Evolutionary conservation across 2,888 invertebrate species (phyloP).

Genomic region (Podotricha telesiphe): DNA sequence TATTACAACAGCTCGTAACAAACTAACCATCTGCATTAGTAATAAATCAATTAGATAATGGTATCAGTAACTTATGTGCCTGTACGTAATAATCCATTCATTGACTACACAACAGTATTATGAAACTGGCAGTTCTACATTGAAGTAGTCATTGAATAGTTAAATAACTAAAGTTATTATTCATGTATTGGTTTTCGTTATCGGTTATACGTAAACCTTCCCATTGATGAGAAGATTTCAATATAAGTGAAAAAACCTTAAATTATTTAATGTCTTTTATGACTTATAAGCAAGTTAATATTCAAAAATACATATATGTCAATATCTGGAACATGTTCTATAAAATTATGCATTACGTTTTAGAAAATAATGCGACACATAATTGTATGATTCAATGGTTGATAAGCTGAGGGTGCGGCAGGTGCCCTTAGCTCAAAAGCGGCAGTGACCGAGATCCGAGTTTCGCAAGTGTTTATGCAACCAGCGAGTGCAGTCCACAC

Average conservation of each 20-base stretch:
- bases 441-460: constrained; percentile 81
- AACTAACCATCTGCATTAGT: constrained; percentile 21
- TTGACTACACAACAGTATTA: constrained; percentile 32
- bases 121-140: constrained; percentile 28
- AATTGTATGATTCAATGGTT: constrained; percentile 39
- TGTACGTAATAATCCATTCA: constrained; percentile 40
- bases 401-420: constrained; percentile 56
- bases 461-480: constrained; percentile 80
- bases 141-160: constrained; percentile 33
- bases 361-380: constrained; percentile 25
- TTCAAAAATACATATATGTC: too few species aligned
- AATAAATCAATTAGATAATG: constrained; percentile 33
- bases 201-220: background rate
- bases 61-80: constrained; percentile 29
- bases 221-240: too few species aligned
- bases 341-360: background rate
- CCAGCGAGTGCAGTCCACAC: constrained; percentile 72
- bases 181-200: background rate
- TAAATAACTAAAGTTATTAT: constrained; percentile 9
- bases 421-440: constrained; percentile 64
- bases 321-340: background rate
- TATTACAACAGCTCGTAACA: constrained; percentile 18
- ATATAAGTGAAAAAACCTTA: too few species aligned
- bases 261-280: too few species aligned
- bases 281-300: too few species aligned